Evolutionary conservation across 2,113 vertebrate species (phyloP).

Genomic region (Erythrolamprus reginae): DNA sequence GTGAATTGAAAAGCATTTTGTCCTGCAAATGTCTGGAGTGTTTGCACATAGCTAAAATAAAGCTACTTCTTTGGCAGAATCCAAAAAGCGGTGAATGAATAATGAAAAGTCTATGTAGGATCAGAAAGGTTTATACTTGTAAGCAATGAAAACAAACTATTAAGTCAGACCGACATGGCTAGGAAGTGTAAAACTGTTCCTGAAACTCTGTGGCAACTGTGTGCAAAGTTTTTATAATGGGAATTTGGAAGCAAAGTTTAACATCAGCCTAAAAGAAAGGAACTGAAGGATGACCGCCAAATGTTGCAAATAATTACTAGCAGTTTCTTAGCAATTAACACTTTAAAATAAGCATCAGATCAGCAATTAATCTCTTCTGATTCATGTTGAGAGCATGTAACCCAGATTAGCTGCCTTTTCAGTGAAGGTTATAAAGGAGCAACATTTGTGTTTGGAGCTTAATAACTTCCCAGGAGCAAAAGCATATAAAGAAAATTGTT

Average conservation of each 20-base stretch:
- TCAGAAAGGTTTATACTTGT: conserved; percentile 93
- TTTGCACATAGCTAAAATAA: conserved; percentile 63
- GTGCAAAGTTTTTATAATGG: conserved; percentile 72
- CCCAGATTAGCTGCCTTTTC: conserved; percentile 73
- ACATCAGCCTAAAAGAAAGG: conserved; percentile 74
- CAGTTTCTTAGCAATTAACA: conserved; percentile 68
- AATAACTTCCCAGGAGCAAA: background rate
- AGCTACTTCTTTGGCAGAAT: conserved; percentile 65
- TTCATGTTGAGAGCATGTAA: conserved; percentile 41
- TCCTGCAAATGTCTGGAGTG: conserved; percentile 52
- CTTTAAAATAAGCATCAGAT: background rate
- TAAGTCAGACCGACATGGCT: conserved; percentile 85
- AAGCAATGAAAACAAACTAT: conserved; percentile 92
- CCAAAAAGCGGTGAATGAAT: conserved; percentile 69
- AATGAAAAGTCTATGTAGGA: conserved; percentile 77
- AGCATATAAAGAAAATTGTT: background rate
- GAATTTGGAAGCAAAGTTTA: conserved; percentile 51
- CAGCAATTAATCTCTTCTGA: background rate
- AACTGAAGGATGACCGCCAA: background rate
- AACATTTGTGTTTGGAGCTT: conserved; percentile 32
- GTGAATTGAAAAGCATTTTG: background rate
- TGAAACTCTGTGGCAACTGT: conserved; percentile 79
- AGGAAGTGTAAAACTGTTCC: conserved; percentile 83
- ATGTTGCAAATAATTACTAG: conserved; percentile 72
- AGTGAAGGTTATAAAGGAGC: conserved; percentile 46